A percentile compares a stretch with the other conserved stretches of the same genome.
Evolutionary conservation across 2,113 vertebrate species (phyloP).

Genomic region (Microcebus ravelobensis): DNA sequence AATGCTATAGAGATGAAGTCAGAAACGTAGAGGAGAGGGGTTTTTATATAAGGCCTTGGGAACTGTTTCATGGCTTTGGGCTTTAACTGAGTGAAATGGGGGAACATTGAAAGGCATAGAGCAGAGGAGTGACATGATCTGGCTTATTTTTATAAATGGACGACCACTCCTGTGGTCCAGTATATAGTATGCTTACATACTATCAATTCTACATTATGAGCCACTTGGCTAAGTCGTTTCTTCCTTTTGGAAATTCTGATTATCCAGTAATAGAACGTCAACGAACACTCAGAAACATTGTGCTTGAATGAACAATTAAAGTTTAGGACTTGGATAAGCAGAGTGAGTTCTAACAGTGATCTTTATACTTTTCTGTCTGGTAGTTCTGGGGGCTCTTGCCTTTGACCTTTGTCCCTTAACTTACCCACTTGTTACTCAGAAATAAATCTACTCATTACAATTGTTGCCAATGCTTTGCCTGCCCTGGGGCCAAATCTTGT

Average conservation of each 20-base stretch:
- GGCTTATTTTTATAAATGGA: background rate
- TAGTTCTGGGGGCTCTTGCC: background rate
- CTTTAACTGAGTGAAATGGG: background rate
- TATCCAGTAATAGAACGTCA: background rate
- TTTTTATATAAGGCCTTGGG: background rate
- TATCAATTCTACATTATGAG: background rate
- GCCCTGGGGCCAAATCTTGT: background rate
- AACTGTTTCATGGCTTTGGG: background rate
- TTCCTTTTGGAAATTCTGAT: slow-evolving; percentile 2
- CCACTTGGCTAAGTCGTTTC: background rate
- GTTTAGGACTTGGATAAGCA: background rate
- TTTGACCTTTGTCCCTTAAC: background rate
- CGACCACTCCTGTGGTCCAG: background rate
- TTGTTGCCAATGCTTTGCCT: background rate
- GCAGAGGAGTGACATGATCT: background rate
- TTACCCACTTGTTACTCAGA: background rate
- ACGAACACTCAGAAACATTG: background rate
- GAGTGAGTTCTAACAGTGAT: background rate
- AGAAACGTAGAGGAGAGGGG: background rate
- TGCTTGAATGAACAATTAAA: background rate
- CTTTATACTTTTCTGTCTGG: background rate
- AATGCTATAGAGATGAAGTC: background rate
- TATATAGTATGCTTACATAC: background rate
- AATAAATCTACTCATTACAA: background rate
- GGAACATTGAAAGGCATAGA: background rate